Percentiles rank a stretch among this genome's conserved stretches.
Conservation (phyloP, 2,888 invertebrate species). For the Acleris sparsana region DNA sequence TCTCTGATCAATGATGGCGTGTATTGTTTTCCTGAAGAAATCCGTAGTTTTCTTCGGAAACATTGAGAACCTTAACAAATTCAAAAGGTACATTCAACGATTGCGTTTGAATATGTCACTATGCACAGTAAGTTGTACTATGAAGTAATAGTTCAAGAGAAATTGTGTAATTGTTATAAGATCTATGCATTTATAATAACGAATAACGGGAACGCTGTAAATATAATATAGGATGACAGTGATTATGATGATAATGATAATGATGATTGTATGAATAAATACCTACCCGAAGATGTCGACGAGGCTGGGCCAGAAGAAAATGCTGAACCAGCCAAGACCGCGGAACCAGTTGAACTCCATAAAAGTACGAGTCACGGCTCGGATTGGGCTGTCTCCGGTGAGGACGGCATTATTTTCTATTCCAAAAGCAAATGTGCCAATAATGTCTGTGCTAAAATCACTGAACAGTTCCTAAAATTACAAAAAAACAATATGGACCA, state of each 20-base stretch:
- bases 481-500: not conserved
- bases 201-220: too few species aligned
- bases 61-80: slow-evolving; percentile 54
- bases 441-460: slow-evolving; percentile 51
- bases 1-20: slow-evolving; percentile 48
- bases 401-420: slow-evolving; percentile 45
- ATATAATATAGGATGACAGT: too few species aligned
- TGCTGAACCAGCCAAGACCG: slow-evolving; percentile 52
- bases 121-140: too few species aligned
- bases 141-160: too few species aligned
- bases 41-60: slow-evolving; percentile 54
- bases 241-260: too few species aligned
- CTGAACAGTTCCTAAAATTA: slow-evolving; percentile 42
- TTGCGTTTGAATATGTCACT: too few species aligned
- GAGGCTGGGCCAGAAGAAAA: slow-evolving; percentile 59
- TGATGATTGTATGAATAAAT: too few species aligned
- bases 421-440: slow-evolving; percentile 50
- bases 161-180: too few species aligned
- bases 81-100: not conserved
- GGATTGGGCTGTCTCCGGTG: slow-evolving; percentile 52
- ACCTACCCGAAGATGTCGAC: slow-evolving; percentile 53
- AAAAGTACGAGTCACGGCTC: slow-evolving; percentile 51
- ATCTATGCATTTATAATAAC: too few species aligned
- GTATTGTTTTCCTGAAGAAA: slow-evolving; percentile 52
- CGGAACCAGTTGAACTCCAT: slow-evolving; percentile 48